These are phyloP conservation scores for Spodoptera frugiperda DNA, from an alignment of 1,140 invertebrate genomes.

Conservation along the genomic window DNA sequence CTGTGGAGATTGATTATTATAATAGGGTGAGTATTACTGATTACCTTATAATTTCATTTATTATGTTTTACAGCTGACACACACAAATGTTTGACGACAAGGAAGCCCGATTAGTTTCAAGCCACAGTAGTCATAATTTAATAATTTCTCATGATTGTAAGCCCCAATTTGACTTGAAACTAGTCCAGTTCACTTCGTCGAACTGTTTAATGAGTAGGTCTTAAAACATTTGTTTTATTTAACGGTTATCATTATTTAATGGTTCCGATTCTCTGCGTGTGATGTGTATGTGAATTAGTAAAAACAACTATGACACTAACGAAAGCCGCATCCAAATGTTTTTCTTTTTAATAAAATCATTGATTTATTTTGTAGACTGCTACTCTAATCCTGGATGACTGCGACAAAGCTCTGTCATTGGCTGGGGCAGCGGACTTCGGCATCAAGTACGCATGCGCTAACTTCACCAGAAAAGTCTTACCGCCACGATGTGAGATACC, in stretches of 20 bases:
- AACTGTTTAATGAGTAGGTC: too few relatives aligned
- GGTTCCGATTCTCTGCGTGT: too few relatives aligned
- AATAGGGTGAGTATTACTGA: constrained; percentile 89
- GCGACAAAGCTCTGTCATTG: constrained; percentile 94
- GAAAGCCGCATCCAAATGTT: too few relatives aligned
- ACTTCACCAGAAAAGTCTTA: constrained; percentile 90
- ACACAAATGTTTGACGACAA: too few relatives aligned
- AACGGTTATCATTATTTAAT: too few relatives aligned
- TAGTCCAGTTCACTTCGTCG: neutral
- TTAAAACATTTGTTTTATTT: too few relatives aligned
- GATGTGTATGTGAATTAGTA: too few relatives aligned
- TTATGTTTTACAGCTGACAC: neutral
- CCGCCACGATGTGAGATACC: constrained; percentile 93
- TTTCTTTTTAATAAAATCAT: too few relatives aligned
- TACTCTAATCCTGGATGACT: constrained; percentile 95
- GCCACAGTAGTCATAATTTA: too few relatives aligned
- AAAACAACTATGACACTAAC: too few relatives aligned
- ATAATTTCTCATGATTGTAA: too few relatives aligned
- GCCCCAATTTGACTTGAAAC: neutral
- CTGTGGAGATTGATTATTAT: constrained; percentile 94
- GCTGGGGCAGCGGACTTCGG: constrained; percentile 92
- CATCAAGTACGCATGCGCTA: constrained; percentile 94
- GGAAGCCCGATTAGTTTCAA: too few relatives aligned
- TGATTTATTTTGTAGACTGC: constrained; percentile 88
- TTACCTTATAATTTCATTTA: neutral